Evolutionary conservation across 2,113 vertebrate genomes (phyloP).

Genomic region (Tyto alba): DNA sequence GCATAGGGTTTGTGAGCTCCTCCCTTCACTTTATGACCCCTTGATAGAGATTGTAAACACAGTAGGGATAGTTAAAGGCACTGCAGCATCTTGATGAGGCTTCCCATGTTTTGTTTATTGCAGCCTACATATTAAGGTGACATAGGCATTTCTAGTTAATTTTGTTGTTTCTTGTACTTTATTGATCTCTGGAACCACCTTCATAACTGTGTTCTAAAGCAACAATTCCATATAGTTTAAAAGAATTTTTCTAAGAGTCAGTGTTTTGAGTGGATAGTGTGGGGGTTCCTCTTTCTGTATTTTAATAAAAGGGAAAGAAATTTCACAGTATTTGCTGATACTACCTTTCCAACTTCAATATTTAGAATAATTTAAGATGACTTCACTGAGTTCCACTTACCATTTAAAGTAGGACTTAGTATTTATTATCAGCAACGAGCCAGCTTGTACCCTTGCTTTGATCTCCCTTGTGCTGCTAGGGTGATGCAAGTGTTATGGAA

Average conservation of each 20-base stretch:
- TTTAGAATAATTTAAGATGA: not conserved
- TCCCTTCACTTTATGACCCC: not conserved
- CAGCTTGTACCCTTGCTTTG: not conserved
- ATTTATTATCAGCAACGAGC: not conserved
- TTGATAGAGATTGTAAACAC: not conserved
- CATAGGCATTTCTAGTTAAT: not conserved
- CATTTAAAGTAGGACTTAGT: not conserved
- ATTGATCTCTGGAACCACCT: not conserved
- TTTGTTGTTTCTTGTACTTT: constrained; percentile 13
- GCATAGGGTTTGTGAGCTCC: not conserved
- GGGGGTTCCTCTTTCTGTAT: not conserved
- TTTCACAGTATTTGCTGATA: not conserved
- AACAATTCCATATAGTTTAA: not conserved
- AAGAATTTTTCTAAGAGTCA: not conserved
- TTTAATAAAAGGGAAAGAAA: not conserved
- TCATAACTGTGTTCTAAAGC: not conserved
- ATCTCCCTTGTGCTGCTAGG: not conserved
- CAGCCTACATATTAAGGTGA: not conserved
- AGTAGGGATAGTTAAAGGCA: not conserved
- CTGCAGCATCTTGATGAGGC: not conserved
- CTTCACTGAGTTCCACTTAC: not conserved
- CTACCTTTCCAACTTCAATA: not conserved
- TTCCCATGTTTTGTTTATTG: not conserved
- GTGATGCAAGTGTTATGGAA: not conserved
- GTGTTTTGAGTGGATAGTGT: not conserved